These are phyloP conservation scores for Pseudorasbora parva DNA, from an alignment of 2,113 vertebrate genomes.

Conservation along the genomic window DNA sequence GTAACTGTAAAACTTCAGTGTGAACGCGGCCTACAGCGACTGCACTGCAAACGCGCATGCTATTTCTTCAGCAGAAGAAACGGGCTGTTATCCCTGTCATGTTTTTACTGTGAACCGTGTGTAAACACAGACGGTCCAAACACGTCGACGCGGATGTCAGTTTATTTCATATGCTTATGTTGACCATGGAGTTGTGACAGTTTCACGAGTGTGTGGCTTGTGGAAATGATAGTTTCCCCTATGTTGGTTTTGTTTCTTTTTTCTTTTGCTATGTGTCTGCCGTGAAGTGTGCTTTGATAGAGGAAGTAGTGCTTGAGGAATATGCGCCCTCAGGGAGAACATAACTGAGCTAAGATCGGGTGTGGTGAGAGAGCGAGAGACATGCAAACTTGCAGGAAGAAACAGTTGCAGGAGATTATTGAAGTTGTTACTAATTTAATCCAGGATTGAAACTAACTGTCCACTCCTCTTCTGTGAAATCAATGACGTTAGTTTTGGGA, in stretches of 20 bases:
- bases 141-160: not conserved
- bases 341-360: slow-evolving; percentile 30
- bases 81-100: not conserved
- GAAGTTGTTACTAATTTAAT: not conserved
- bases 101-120: not conserved
- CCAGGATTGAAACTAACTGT: not conserved
- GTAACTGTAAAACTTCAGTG: slow-evolving; percentile 15
- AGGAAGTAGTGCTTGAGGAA: slow-evolving; percentile 19
- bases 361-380: not conserved
- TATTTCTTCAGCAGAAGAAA: not conserved
- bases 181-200: no score
- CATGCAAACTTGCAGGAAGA: not conserved
- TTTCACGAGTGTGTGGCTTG: not conserved
- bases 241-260: not conserved
- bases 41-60: not conserved
- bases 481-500: not conserved
- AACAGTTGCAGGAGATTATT: not conserved
- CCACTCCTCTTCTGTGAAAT: not conserved
- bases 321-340: slow-evolving; percentile 25
- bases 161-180: not conserved
- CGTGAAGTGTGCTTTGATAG: not conserved
- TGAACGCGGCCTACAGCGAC: slow-evolving; percentile 16
- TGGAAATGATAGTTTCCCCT: not conserved
- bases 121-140: not conserved
- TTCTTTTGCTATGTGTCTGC: not conserved